phyloP scores from a whole-genome alignment of 2,797 vertebrate species.

The Myiotriccus ornatus region DNA sequence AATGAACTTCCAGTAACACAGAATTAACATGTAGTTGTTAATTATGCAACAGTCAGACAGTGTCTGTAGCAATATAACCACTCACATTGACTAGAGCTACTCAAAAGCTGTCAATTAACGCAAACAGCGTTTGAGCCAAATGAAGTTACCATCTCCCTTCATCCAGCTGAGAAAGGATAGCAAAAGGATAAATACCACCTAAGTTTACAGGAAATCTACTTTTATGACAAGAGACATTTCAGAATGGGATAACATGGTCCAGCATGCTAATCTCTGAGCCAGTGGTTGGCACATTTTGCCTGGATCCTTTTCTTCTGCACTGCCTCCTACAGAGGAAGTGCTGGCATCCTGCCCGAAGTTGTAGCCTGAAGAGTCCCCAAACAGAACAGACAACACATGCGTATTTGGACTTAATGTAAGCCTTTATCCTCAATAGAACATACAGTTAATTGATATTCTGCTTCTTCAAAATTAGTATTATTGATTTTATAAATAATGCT shows the following conservation, averaged over 20 bases:
- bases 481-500: not conserved
- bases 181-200: not conserved
- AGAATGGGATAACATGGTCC: not conserved
- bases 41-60: not conserved
- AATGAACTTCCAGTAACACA: not conserved
- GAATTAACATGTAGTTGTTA: not conserved
- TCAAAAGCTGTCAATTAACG: not conserved
- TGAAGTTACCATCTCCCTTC: not conserved
- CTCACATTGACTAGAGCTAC: not conserved
- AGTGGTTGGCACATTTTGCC: not conserved
- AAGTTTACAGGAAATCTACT: not conserved
- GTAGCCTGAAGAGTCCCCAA: not conserved
- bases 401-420: not conserved
- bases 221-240: not conserved
- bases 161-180: not conserved
- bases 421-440: not conserved
- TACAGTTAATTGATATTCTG: not conserved
- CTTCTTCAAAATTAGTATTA: not conserved
- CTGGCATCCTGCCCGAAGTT: not conserved
- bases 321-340: not conserved
- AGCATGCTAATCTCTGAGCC: not conserved
- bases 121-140: not conserved
- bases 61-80: not conserved
- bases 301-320: not conserved
- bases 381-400: not conserved